These are phyloP conservation scores for Dynastes maya DNA, from an alignment of 2,888 invertebrate species.

Conservation along the genomic window DNA sequence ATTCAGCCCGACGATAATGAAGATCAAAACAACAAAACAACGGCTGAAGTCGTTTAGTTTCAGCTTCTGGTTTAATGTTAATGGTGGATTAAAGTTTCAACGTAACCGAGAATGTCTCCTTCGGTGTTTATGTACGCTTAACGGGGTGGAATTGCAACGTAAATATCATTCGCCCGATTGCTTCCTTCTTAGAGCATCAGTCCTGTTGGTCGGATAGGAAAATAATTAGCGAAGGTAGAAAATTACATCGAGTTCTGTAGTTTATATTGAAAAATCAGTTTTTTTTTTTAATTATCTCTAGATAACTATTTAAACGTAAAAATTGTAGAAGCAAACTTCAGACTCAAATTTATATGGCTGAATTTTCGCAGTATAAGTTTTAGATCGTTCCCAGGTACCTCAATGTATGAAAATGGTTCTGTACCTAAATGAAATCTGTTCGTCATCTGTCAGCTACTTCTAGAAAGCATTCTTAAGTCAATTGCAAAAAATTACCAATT, in stretches of 20 bases:
- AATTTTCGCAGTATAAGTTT: too few species aligned
- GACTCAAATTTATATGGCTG: too few species aligned
- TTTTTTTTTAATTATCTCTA: too few species aligned
- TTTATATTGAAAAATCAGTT: not conserved
- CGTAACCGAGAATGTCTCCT: constrained; percentile 50
- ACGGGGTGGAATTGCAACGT: constrained; percentile 46
- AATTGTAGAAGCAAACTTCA: too few species aligned
- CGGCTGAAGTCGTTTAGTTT: constrained; percentile 62
- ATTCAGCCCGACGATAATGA: constrained; percentile 67
- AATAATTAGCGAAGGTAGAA: constrained; percentile 5
- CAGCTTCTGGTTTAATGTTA: constrained; percentile 62
- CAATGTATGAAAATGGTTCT: too few species aligned
- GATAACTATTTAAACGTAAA: too few species aligned
- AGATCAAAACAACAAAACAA: constrained; percentile 66
- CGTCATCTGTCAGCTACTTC: too few species aligned
- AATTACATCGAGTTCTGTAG: not conserved
- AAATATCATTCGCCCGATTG: constrained; percentile 48
- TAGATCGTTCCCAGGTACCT: too few species aligned
- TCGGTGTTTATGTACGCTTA: constrained; percentile 47
- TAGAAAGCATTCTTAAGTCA: too few species aligned
- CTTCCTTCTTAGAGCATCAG: constrained; percentile 24
- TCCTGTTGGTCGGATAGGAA: constrained; percentile 1
- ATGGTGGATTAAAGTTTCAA: constrained; percentile 55
- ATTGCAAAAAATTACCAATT: too few species aligned
- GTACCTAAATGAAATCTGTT: too few species aligned